A percentile compares a stretch with the other conserved stretches of the same genome.
Conservation (phyloP, 2,888 invertebrate genomes). For the Eristalis pertinax region DNA sequence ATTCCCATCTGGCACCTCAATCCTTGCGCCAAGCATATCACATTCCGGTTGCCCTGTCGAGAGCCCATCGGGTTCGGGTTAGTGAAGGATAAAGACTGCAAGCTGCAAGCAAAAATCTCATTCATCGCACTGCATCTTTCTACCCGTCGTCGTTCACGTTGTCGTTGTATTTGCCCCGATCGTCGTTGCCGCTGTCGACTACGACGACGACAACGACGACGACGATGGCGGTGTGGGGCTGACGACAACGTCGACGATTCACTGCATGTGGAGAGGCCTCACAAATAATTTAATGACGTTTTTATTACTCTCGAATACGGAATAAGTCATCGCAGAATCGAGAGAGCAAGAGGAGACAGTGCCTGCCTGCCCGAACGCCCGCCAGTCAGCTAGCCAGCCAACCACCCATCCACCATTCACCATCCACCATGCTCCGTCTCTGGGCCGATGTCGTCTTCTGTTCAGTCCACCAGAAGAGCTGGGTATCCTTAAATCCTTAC, state of each 20-base stretch:
- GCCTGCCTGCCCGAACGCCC: slow-evolving; percentile 14
- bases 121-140: slow-evolving; percentile 66
- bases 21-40: slow-evolving; percentile 50
- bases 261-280: slow-evolving; percentile 63
- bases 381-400: no score
- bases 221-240: slow-evolving; percentile 1
- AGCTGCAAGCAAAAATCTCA: slow-evolving; percentile 58
- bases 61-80: slow-evolving; percentile 49
- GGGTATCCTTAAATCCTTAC: slow-evolving; percentile 53
- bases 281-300: slow-evolving; percentile 71
- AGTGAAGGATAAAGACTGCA: slow-evolving; percentile 71
- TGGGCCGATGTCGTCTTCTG: slow-evolving; percentile 12
- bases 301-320: slow-evolving; percentile 71
- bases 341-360: slow-evolving; percentile 27
- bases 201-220: slow-evolving; percentile 22
- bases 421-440: background rate
- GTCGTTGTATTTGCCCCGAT: background rate
- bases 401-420: background rate
- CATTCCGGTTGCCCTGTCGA: slow-evolving; percentile 46
- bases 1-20: slow-evolving; percentile 55
- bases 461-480: slow-evolving; percentile 39
- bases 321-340: slow-evolving; percentile 70
- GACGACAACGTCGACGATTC: slow-evolving; percentile 56
- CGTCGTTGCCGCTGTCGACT: slow-evolving; percentile 24
- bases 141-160: slow-evolving; percentile 6